Evolutionary conservation across 2,797 vertebrate species (phyloP).

Genomic region (Eulemur albifrons): DNA sequence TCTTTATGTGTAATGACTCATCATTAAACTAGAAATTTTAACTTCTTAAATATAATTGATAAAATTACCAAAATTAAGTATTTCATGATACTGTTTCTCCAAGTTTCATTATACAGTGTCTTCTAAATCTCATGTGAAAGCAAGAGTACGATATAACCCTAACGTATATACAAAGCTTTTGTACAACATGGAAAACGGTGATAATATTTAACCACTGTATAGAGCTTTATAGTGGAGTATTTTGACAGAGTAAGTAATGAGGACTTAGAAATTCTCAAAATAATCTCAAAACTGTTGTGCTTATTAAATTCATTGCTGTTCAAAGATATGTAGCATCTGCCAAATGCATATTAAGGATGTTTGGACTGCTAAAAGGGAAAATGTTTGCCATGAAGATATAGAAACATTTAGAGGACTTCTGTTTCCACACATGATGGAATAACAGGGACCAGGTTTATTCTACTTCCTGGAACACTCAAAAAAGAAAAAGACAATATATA

Average conservation of each 20-base stretch:
- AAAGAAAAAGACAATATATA: not conserved
- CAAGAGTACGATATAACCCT: not conserved
- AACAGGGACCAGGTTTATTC: not conserved
- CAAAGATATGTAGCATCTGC: not conserved
- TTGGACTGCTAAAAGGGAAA: not conserved
- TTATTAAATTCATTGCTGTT: not conserved
- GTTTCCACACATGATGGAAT: not conserved
- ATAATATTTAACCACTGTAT: not conserved
- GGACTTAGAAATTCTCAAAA: not conserved
- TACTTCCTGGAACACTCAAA: not conserved
- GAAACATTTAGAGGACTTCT: not conserved
- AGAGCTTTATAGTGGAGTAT: not conserved
- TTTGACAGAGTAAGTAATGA: not conserved
- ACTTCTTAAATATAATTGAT: constrained; percentile 1
- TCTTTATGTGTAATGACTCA: constrained; percentile 5
- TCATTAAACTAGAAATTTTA: constrained; percentile 29
- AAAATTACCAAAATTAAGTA: constrained; percentile 19
- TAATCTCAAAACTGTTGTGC: not conserved
- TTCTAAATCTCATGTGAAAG: constrained; percentile 11
- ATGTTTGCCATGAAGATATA: not conserved
- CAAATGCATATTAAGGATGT: not conserved
- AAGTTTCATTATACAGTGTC: not conserved
- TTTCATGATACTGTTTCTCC: not conserved
- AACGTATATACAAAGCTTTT: not conserved
- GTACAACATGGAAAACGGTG: not conserved